Evolutionary conservation across 2,888 invertebrate species (phyloP), one percentile per base, ranked within the genome.

Genomic region (Tetropium fuscum): DNA sequence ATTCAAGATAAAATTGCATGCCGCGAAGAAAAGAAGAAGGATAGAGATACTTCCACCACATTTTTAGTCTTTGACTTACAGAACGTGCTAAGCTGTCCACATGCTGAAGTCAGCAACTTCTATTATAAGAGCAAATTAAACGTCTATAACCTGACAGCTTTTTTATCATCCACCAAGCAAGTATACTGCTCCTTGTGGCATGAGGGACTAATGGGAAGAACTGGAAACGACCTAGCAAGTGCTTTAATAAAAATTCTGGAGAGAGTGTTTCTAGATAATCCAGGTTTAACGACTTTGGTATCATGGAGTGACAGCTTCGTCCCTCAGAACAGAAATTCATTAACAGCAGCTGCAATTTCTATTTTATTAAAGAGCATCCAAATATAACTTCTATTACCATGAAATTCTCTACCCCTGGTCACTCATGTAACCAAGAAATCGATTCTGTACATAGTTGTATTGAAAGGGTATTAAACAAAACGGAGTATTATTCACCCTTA

Each of bases 341-440:
- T 32, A 8, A 53, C 34, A 8, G 16, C 32, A 11, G 43, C 32
- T 8, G 44, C 53, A 7, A 32, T 53, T 15, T 18, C 43, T 30
- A 6, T 32, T 19, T 19, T 53, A 11, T 2, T 53, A 22, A 36
- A 38, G 8, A 11, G 19, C 7, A 27, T 15, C 15, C 13, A 4
- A 3, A 44, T 19, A 18, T 5, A 34, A n/a, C 20, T 56, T 20
- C 41, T 48, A 15, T 69, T 15, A 60, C 53, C 18, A 66, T 72
- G 60, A 71, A 71, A 55, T 72, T 48, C 64, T 73, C 64, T 16
- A 61, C 58, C 20, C 66, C 69, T n/a, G 68, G 73, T n/a, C 69
- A 71, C 43, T 68, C 66, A 4, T 63, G 56, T 36, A 47, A 67
- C 10, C 70, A 72, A 41, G 68, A 73, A 59, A 59, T 71, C n/a